Evolutionary conservation across 2,888 invertebrate species (phyloP).

Genomic region (Ichneumoninae sp.): DNA sequence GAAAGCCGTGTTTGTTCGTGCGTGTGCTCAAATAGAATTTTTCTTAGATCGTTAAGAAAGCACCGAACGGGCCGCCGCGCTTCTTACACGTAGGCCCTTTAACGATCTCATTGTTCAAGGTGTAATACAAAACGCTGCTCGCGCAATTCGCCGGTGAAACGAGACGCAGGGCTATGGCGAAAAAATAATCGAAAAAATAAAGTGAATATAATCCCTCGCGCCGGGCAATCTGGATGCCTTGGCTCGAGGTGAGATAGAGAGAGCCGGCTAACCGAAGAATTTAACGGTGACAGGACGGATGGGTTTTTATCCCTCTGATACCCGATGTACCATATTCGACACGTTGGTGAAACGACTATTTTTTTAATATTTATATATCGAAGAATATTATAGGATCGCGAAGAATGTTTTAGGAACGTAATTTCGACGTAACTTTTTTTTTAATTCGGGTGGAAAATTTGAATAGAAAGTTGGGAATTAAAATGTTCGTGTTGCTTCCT

Average conservation of each 20-base stretch:
- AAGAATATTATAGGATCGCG: too few relatives aligned
- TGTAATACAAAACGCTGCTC: conserved; percentile 80
- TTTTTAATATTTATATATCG: too few relatives aligned
- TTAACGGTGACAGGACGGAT: neutral
- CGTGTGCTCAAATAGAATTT: conserved; percentile 71
- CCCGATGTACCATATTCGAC: neutral
- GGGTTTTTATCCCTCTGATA: neutral
- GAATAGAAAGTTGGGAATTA: too few relatives aligned
- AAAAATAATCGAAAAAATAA: conserved; percentile 41
- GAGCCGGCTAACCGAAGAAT: neutral
- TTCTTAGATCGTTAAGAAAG: conserved; percentile 12
- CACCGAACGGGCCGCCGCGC: conserved; percentile 26
- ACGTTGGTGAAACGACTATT: too few relatives aligned
- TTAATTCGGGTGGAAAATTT: too few relatives aligned
- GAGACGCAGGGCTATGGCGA: neutral
- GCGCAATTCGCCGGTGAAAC: conserved; percentile 58
- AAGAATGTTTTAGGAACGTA: too few relatives aligned
- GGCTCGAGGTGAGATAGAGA: conserved; percentile 29
- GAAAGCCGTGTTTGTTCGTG: conserved; percentile 23
- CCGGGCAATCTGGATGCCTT: neutral
- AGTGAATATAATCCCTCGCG: conserved; percentile 34
- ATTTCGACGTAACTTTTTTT: too few relatives aligned
- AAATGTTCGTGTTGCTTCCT: too few relatives aligned
- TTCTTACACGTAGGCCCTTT: conserved; percentile 67
- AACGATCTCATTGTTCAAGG: conserved; percentile 80